These are phyloP conservation scores for Tribolium madens DNA, from an alignment of 1,140 invertebrate genomes.

Conservation along the genomic window DNA sequence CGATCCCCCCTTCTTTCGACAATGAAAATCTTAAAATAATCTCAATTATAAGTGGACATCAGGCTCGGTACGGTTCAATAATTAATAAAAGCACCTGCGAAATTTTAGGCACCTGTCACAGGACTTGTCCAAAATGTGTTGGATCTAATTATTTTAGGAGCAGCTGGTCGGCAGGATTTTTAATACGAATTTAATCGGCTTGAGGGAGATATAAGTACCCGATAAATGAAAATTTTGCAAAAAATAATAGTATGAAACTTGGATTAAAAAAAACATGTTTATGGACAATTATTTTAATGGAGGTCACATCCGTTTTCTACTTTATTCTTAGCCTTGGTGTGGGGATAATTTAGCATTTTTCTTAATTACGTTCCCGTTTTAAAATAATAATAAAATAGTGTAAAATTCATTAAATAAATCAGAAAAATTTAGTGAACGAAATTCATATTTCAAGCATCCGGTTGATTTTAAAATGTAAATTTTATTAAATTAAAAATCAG, in stretches of 20 bases:
- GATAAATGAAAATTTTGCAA: too few species aligned
- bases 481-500: not conserved
- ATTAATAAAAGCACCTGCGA: conserved; percentile 14
- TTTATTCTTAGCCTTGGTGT: not conserved
- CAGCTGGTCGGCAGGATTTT: not conserved
- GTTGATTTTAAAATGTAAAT: not conserved
- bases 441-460: not conserved
- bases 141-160: not conserved
- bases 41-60: conserved; percentile 20
- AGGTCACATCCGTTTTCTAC: not conserved
- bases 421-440: not conserved
- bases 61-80: conserved; percentile 21
- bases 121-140: not conserved
- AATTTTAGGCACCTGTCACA: conserved; percentile 11
- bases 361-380: not conserved
- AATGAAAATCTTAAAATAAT: conserved; percentile 41
- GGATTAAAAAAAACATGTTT: not conserved
- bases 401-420: not conserved
- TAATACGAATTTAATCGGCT: not conserved
- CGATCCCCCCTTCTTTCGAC: conserved; percentile 40
- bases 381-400: not conserved
- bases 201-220: too few species aligned
- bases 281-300: not conserved
- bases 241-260: too few species aligned
- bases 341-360: not conserved